Conservation (phyloP, 1,140 invertebrate species). For the Diachasma alloeum region DNA sequence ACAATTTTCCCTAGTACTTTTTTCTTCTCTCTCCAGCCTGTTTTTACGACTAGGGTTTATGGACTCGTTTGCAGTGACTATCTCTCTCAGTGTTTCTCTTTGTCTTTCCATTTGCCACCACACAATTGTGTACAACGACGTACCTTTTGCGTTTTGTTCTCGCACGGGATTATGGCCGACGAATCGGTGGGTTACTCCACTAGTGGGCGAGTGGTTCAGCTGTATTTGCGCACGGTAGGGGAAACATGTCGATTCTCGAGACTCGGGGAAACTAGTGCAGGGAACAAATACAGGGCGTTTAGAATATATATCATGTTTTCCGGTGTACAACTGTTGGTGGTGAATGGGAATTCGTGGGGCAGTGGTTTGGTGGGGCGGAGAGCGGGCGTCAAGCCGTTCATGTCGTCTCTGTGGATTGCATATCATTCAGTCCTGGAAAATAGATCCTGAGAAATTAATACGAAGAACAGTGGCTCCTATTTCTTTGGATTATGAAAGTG, state of each 20-base stretch:
- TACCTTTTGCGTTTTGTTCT: conserved; percentile 5
- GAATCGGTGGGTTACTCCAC: not conserved
- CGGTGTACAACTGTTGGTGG: too few species aligned
- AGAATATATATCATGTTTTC: too few species aligned
- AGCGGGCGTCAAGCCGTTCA: too few species aligned
- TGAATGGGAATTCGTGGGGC: too few species aligned
- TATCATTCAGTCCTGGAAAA: too few species aligned
- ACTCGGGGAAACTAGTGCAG: not conserved
- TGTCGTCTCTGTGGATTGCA: too few species aligned
- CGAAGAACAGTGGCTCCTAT: too few species aligned
- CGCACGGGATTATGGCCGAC: not conserved
- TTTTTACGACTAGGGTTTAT: not conserved
- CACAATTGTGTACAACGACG: not conserved
- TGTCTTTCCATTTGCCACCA: not conserved
- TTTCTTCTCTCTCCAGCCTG: not conserved
- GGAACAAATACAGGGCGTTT: not conserved
- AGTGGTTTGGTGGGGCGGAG: too few species aligned
- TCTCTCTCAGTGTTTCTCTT: not conserved
- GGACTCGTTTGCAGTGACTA: not conserved
- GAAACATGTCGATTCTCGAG: not conserved
- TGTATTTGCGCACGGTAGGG: not conserved
- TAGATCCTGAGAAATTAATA: too few species aligned
- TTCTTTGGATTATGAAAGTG: too few species aligned
- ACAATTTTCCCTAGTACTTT: not conserved
- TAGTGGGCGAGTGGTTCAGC: not conserved